phyloP scores from a whole-genome alignment of 2,888 invertebrate genomes.

The Steromphala cineraria region DNA sequence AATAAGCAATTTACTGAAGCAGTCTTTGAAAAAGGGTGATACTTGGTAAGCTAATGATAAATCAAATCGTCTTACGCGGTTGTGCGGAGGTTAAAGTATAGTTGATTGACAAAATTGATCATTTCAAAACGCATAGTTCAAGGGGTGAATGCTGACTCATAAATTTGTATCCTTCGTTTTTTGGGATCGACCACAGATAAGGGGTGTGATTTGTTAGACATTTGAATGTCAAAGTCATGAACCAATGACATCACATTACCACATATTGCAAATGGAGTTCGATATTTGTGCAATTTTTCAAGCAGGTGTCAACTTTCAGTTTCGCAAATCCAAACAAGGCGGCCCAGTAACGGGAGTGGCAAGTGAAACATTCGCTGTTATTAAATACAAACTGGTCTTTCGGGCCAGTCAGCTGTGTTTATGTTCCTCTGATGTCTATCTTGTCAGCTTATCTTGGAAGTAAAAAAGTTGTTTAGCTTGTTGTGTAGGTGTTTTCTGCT shows the following conservation, averaged over 20 bases:
- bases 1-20: conserved; percentile 66
- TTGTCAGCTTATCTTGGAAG: neutral
- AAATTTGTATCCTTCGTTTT: neutral
- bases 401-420: neutral
- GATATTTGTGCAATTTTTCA: neutral
- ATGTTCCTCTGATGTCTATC: neutral
- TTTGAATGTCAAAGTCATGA: too few species aligned
- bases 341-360: neutral
- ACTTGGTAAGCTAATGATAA: conserved; percentile 65
- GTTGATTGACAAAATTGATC: neutral
- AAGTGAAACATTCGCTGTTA: neutral
- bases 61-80: too few species aligned
- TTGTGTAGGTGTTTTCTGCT: neutral
- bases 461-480: neutral
- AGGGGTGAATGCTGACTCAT: neutral
- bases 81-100: too few species aligned
- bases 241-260: too few species aligned
- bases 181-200: too few species aligned
- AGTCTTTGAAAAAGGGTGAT: conserved; percentile 69
- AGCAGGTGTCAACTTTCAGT: neutral
- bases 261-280: too few species aligned
- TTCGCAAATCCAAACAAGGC: neutral
- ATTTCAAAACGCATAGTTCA: neutral
- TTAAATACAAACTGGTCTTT: neutral
- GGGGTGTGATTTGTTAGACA: too few species aligned